Conservation (phyloP, 2,113 vertebrate species). For the Lampris megalopsis region DNA sequence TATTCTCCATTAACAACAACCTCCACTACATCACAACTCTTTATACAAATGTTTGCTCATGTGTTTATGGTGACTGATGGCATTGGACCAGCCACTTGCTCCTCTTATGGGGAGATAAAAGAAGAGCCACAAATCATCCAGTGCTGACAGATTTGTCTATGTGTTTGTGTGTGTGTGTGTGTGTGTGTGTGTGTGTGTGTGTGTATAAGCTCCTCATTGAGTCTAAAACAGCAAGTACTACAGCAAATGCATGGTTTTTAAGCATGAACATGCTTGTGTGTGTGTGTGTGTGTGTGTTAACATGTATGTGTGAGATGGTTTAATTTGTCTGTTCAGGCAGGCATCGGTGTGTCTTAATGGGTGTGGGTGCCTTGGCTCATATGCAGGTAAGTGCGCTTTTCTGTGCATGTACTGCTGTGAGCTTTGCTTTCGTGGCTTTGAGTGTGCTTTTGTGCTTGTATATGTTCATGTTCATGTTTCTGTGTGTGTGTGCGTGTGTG, state of each 20-base stretch:
- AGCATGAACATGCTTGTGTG: background rate
- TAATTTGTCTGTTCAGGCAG: background rate
- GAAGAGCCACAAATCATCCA: constrained; percentile 50
- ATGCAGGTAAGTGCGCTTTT: background rate
- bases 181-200: background rate
- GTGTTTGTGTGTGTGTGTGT: constrained; percentile 24
- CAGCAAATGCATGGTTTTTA: too few species aligned
- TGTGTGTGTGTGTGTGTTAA: background rate
- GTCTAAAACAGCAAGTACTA: too few species aligned
- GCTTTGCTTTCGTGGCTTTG: background rate
- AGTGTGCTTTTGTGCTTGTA: constrained; percentile 5
- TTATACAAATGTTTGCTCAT: constrained; percentile 10
- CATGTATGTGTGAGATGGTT: background rate
- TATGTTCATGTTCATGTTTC: background rate
- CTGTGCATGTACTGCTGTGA: background rate
- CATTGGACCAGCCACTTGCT: constrained; percentile 66
- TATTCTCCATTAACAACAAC: background rate
- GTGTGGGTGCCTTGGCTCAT: too few species aligned
- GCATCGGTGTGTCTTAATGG: background rate
- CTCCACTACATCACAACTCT: background rate
- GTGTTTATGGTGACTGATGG: constrained; percentile 63
- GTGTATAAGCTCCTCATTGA: constrained; percentile 11
- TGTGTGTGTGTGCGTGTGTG: constrained; percentile 25
- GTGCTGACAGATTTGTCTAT: constrained; percentile 32
- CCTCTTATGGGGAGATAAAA: constrained; percentile 60